These are phyloP conservation scores for Cydia strobilella DNA, from an alignment of 1,140 invertebrate species.

Conservation along the genomic window DNA sequence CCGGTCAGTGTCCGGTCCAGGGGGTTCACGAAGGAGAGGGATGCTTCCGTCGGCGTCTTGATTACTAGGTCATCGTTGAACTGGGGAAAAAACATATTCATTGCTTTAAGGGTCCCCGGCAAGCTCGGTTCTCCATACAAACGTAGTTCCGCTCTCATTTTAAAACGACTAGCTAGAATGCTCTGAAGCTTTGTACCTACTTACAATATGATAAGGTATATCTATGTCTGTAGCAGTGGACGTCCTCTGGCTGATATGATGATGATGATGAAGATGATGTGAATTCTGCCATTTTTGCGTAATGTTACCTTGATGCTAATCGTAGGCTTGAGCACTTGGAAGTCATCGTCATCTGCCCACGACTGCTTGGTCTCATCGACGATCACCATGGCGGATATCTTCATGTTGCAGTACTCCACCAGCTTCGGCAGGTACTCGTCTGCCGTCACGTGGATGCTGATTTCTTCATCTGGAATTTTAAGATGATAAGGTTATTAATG, in stretches of 20 bases:
- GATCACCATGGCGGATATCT: slow-evolving; percentile 85
- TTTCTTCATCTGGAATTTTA: slow-evolving; percentile 80
- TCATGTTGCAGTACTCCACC: slow-evolving; percentile 88
- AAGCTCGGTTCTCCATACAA: no score
- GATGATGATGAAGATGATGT: no score
- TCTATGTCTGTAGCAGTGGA: no score
- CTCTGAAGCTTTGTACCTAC: no score
- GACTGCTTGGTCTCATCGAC: slow-evolving; percentile 87
- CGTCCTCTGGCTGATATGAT: no score
- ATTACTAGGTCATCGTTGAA: slow-evolving; percentile 81
- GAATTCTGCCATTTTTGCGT: no score
- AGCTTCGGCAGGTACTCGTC: slow-evolving; percentile 86
- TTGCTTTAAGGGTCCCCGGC: no score
- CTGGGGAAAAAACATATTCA: slow-evolving; percentile 59
- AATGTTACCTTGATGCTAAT: slow-evolving; percentile 82
- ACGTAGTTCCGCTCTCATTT: no score
- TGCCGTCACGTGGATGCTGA: slow-evolving; percentile 81
- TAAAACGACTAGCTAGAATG: no score
- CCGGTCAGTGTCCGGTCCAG: slow-evolving; percentile 82
- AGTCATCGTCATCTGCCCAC: slow-evolving; percentile 88
- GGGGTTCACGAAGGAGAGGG: slow-evolving; percentile 86
- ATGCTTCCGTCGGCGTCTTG: slow-evolving; percentile 67
- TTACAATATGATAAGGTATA: no score
- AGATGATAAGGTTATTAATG: no score
- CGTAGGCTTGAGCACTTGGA: slow-evolving; percentile 86